These are phyloP conservation scores for Steinernema scapterisci DNA, from an alignment of 2,888 invertebrate species.

Conservation along the genomic window DNA sequence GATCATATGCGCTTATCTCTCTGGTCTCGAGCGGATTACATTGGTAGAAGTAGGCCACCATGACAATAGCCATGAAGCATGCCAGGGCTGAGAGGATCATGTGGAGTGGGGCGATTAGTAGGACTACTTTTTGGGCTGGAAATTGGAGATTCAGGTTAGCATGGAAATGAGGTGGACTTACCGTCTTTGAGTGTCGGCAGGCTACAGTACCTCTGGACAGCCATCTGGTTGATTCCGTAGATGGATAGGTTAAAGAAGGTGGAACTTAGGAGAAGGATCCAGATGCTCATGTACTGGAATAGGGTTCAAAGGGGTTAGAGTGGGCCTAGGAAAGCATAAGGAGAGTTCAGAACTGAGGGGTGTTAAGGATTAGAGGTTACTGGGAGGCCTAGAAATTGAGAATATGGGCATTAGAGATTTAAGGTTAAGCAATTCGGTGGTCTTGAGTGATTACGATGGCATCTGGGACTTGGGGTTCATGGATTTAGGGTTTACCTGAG, in stretches of 20 bases:
- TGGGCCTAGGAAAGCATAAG: background rate
- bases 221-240: constrained; percentile 53
- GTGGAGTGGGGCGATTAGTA: constrained; percentile 35
- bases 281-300: constrained; percentile 52
- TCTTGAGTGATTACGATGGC: too few species aligned
- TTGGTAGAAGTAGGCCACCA: constrained; percentile 53
- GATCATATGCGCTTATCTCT: constrained; percentile 49
- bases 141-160: background rate
- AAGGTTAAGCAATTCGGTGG: too few species aligned
- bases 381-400: too few species aligned
- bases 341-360: too few species aligned
- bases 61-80: constrained; percentile 52
- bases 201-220: constrained; percentile 54
- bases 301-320: too few species aligned
- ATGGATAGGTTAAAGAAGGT: constrained; percentile 54
- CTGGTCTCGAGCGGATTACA: constrained; percentile 57
- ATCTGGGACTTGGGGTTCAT: too few species aligned
- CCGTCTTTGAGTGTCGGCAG: constrained; percentile 51
- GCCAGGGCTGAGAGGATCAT: constrained; percentile 34
- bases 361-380: too few species aligned
- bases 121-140: background rate
- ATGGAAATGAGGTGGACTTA: background rate
- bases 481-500: constrained; percentile 16
- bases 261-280: constrained; percentile 53
- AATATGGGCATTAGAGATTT: too few species aligned